Base-by-base conservation (phyloP, 2,797 vertebrate species). In the Helarctos malayanus region DNA sequence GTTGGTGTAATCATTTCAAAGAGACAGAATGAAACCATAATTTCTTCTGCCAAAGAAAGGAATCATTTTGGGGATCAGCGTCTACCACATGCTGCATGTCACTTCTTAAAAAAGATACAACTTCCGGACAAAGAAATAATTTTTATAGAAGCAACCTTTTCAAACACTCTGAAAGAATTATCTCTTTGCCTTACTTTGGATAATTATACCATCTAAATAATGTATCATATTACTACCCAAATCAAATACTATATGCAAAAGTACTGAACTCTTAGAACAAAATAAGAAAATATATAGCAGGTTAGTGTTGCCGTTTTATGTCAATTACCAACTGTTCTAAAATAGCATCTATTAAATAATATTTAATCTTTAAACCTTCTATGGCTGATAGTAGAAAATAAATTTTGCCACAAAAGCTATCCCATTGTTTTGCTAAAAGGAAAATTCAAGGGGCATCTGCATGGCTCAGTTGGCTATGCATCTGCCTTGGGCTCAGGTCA, bases 101-200 rank as follows among this genome's bases (percentile, higher is more conserved):
- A 49, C 41, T 88, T 14, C 57, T 97, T 59, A 69, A 82, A 59
- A 92, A 85, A 95, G 32, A 75, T 45, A 35, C 8, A 84, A 87
- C 38, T 88, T 41, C 35, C 35, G 82, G 80, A 92, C 16, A 68
- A 92, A 96, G 18, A 94, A 52, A 71, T 83, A 52, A 12, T 76
- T 95, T 93, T 96, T 91, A 57, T n/a, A 91, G 85, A 84, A 89
- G 4, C 4, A 73, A 96, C 4, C 21, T 88, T 91, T 97, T 92
- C 21, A 96, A 95, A 57, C 38, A 61, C 32, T 89, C 52, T 81
- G 47, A 81, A 96, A 93, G 32, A 87, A 96, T 76, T 59, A 49
- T 71, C 59, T 84, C 5, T 76, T n/a, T 87, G 7, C 32, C 10
- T 79, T 52, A 45, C 11, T 35, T 41, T 25, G 63, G 32, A 2